Conservation (phyloP, 2,113 vertebrate species). For the Hemiprocne comata region DNA sequence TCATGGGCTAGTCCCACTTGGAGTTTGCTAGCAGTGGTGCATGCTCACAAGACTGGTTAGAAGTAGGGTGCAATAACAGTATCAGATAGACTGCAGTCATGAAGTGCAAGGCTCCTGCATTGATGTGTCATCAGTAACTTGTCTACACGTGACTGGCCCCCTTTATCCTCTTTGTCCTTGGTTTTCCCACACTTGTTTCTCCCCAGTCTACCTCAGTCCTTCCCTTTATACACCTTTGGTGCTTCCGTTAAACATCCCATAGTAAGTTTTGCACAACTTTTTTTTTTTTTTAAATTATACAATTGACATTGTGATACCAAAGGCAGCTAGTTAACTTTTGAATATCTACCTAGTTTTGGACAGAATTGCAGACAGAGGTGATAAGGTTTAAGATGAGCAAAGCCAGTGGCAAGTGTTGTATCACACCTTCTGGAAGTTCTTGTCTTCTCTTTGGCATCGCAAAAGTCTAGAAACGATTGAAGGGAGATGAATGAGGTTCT, state of each 20-base stretch:
- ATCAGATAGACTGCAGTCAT: neutral
- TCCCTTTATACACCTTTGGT: neutral
- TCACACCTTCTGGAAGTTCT: neutral
- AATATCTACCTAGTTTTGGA: neutral
- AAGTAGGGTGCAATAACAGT: neutral
- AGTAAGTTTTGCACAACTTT: neutral
- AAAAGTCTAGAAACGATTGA: neutral
- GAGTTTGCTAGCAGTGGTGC: neutral
- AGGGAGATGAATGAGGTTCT: neutral
- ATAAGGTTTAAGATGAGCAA: neutral
- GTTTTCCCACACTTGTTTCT: neutral
- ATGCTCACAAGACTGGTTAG: neutral
- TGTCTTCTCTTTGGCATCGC: neutral
- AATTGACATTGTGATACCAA: neutral
- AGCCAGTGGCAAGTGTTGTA: fast-evolving
- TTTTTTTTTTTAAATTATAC: too few relatives aligned
- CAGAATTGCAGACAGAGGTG: neutral
- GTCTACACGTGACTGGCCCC: neutral
- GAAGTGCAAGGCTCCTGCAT: neutral
- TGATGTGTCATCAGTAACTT: neutral
- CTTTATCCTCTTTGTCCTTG: neutral
- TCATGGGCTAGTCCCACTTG: neutral
- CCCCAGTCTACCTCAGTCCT: neutral
- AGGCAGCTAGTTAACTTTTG: neutral
- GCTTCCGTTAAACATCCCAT: neutral